Percentiles rank a stretch among this genome's conserved stretches.
These are phyloP conservation scores for Diplolepis rosae DNA, from an alignment of 2,888 invertebrate genomes.

Conservation along the genomic window DNA sequence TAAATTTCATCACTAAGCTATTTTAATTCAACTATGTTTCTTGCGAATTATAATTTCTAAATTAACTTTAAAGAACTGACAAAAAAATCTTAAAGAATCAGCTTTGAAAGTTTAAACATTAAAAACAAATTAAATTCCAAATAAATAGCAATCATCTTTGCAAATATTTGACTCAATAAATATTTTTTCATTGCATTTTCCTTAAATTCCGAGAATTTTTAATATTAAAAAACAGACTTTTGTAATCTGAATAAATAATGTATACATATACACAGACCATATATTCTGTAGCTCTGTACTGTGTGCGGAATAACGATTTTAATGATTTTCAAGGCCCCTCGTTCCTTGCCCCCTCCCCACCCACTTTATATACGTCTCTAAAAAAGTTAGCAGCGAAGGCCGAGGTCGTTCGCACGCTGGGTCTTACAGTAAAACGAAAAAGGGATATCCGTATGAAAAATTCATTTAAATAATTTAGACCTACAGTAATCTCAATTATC, in stretches of 20 bases:
- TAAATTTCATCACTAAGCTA: no score
- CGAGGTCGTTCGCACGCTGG: constrained; percentile 17
- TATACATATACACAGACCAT: constrained; percentile 5
- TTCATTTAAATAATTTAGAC: constrained; percentile 17
- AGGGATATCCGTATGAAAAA: constrained; percentile 24
- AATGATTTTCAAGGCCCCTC: constrained; percentile 24
- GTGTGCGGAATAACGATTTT: constrained; percentile 24
- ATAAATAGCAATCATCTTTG: neutral
- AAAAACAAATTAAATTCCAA: no score
- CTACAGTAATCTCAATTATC: neutral
- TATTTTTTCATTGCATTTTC: neutral
- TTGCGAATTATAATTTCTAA: no score
- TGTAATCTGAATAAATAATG: constrained; percentile 24
- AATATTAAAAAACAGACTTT: constrained; percentile 1
- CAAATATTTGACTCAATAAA: neutral
- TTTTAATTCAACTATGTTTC: no score
- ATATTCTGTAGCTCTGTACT: constrained; percentile 17
- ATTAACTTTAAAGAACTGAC: no score
- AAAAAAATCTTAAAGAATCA: no score
- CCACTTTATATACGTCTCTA: constrained; percentile 1
- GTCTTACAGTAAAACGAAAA: constrained; percentile 10
- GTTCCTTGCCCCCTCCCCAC: constrained; percentile 4
- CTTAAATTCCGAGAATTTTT: neutral
- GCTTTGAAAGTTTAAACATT: no score
- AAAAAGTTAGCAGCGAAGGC: constrained; percentile 26